These are phyloP conservation scores for Lasioglossum figueresi DNA, from an alignment of 2,888 invertebrate species.

Conservation along the genomic window DNA sequence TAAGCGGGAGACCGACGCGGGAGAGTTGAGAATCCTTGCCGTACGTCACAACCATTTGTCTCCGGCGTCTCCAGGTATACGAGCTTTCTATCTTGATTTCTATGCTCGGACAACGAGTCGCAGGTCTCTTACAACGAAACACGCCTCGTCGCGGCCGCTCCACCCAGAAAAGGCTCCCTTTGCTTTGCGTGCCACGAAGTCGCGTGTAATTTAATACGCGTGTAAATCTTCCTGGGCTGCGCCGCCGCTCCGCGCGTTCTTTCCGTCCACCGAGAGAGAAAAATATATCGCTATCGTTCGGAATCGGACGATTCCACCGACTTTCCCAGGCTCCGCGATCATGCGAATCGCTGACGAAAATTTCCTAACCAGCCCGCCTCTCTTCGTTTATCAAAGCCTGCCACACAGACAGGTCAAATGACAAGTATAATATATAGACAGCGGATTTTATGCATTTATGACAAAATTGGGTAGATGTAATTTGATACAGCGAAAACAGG, in stretches of 20 bases:
- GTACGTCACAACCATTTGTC: conserved; percentile 75
- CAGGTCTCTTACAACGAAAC: conserved; percentile 66
- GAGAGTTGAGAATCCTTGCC: conserved; percentile 61
- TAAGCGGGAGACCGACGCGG: conserved; percentile 58
- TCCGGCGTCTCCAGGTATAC: conserved; percentile 72
- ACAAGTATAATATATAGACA: neutral
- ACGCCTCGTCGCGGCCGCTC: conserved; percentile 64
- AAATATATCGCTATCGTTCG: conserved; percentile 68
- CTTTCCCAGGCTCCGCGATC: conserved; percentile 53
- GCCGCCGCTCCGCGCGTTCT: conserved; percentile 53
- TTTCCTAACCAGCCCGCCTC: neutral
- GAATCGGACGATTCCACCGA: conserved; percentile 60
- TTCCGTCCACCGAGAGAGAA: conserved; percentile 54
- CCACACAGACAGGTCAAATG: neutral
- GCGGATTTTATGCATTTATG: no score
- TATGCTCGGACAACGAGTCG: conserved; percentile 71
- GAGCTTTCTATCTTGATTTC: conserved; percentile 74
- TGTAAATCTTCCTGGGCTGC: conserved; percentile 66
- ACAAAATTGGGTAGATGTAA: no score
- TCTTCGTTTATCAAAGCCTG: no score
- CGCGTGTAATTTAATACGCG: conserved; percentile 73
- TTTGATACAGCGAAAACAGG: no score
- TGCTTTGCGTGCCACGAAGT: conserved; percentile 72
- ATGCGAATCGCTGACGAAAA: conserved; percentile 1
- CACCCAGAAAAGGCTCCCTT: conserved; percentile 67